Evolutionary conservation across 1,140 invertebrate genomes (phyloP).

Genomic region (Bombus confusus): DNA sequence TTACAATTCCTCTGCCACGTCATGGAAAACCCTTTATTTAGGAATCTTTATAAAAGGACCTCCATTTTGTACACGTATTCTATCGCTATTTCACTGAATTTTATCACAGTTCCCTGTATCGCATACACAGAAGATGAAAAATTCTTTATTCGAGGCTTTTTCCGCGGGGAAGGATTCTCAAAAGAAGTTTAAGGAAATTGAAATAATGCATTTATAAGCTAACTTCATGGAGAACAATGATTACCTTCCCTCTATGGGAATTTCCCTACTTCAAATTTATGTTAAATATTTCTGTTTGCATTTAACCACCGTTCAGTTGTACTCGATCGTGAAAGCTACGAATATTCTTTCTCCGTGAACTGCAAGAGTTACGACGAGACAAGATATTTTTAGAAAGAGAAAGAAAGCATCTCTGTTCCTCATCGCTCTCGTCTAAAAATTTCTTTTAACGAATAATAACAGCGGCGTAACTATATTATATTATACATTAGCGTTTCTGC

Average conservation of each 20-base stretch:
- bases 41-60: not conserved
- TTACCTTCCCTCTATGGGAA: not conserved
- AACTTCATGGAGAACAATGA: not conserved
- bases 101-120: not conserved
- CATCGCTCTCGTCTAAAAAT: too few relatives aligned
- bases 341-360: too few relatives aligned
- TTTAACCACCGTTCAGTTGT: too few relatives aligned
- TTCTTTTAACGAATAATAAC: too few relatives aligned
- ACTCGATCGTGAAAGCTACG: too few relatives aligned
- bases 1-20: not conserved
- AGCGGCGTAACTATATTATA: rapidly evolving
- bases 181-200: not conserved
- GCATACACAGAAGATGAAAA: not conserved
- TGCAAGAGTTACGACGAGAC: too few relatives aligned
- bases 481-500: too few relatives aligned
- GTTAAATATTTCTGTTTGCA: too few relatives aligned
- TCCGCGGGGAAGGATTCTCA: rapidly evolving
- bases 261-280: not conserved
- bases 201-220: too few relatives aligned
- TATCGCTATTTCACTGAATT: not conserved
- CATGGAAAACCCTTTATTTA: not conserved
- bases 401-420: too few relatives aligned
- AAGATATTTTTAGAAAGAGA: too few relatives aligned
- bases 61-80: not conserved
- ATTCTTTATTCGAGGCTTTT: not conserved